A percentile compares a stretch with the other conserved stretches of the same genome.
Evolutionary conservation across 2,888 invertebrate genomes (phyloP).

Genomic region (Heliconius ethilla): DNA sequence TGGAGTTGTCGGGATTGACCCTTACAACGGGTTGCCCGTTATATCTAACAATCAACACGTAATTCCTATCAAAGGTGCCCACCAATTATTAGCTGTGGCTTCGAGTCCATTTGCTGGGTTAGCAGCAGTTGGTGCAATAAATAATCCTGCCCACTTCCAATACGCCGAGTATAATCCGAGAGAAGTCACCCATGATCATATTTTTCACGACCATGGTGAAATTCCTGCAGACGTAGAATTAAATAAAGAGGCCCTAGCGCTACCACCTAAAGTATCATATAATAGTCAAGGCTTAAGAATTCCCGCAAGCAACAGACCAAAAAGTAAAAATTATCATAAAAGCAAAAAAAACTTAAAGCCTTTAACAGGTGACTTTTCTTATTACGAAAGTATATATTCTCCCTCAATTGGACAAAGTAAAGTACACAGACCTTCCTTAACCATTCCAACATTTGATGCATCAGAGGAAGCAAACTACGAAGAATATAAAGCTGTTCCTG

Average conservation of each 20-base stretch:
- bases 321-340: slow-evolving; percentile 61
- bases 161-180: slow-evolving; percentile 73
- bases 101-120: slow-evolving; percentile 59
- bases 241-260: slow-evolving; percentile 60
- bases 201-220: slow-evolving; percentile 78
- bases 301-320: slow-evolving; percentile 53
- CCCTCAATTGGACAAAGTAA: slow-evolving; percentile 58
- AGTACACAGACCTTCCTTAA: slow-evolving; percentile 53
- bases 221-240: slow-evolving; percentile 66
- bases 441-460: slow-evolving; percentile 49
- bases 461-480: slow-evolving; percentile 55
- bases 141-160: slow-evolving; percentile 68
- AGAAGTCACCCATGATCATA: slow-evolving; percentile 78
- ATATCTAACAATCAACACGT: slow-evolving; percentile 57
- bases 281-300: slow-evolving; percentile 68
- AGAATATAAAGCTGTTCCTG: slow-evolving; percentile 61
- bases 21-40: slow-evolving; percentile 59
- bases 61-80: slow-evolving; percentile 61
- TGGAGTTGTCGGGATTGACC: slow-evolving; percentile 57
- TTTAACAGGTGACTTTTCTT: slow-evolving; percentile 62
- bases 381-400: slow-evolving; percentile 70
- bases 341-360: slow-evolving; percentile 59
- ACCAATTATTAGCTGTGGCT: slow-evolving; percentile 59
- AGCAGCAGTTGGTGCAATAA: slow-evolving; percentile 62
- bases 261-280: slow-evolving; percentile 68